A percentile compares a stretch with the other conserved stretches of the same genome.
Conservation (phyloP, 2,113 vertebrate species). For the Sylvilagus bachmani region DNA sequence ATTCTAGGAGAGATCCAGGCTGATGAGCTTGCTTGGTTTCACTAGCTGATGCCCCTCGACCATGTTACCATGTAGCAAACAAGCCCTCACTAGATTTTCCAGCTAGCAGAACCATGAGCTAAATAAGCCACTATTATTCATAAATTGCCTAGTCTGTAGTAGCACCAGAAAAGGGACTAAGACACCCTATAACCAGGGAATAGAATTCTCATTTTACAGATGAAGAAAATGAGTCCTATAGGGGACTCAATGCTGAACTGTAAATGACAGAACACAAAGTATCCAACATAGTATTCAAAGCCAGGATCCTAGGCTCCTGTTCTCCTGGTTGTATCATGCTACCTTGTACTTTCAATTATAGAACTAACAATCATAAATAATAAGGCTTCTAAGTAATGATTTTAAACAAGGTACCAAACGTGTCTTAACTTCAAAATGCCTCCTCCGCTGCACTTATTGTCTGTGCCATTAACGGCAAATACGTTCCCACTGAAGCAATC, state of each 20-base stretch:
- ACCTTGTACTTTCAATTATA: neutral
- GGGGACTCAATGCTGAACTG: neutral
- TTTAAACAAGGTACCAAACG: slow-evolving; percentile 62
- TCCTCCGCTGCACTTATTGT: slow-evolving; percentile 66
- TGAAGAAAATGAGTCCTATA: neutral
- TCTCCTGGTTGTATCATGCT: neutral
- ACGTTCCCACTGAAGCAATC: slow-evolving; percentile 66
- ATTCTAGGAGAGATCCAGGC: neutral
- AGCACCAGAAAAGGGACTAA: neutral
- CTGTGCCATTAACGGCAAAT: slow-evolving; percentile 66
- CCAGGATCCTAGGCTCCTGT: neutral
- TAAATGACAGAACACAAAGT: neutral
- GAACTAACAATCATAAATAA: slow-evolving; percentile 68
- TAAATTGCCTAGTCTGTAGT: neutral
- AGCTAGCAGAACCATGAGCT: neutral
- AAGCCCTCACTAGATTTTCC: neutral
- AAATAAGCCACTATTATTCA: neutral
- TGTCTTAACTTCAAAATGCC: slow-evolving; percentile 66
- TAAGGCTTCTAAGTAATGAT: slow-evolving; percentile 55
- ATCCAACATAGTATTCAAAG: neutral
- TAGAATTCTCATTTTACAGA: slow-evolving; percentile 32
- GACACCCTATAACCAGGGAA: neutral
- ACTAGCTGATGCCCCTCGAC: neutral
- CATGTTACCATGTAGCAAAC: neutral
- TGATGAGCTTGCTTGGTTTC: neutral